Conservation (phyloP, 2,888 invertebrate genomes). For the Erebia aethiops region DNA sequence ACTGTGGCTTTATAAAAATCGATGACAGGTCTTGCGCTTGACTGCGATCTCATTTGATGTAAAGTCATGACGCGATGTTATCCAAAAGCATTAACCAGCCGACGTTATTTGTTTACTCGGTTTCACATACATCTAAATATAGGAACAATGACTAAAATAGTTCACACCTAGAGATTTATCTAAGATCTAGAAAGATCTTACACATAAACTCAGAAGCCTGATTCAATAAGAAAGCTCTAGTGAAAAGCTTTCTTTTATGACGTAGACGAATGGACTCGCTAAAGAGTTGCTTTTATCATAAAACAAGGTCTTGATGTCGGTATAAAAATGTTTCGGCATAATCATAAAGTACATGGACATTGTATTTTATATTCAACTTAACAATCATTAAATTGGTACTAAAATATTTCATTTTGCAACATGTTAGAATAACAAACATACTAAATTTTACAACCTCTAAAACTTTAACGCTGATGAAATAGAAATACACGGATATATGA, state of each 20-base stretch:
- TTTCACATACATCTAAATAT: too few species aligned
- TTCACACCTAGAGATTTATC: not conserved
- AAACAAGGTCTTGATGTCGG: not conserved
- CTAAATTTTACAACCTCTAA: constrained; percentile 3
- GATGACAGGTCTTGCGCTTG: not conserved
- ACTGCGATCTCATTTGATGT: not conserved
- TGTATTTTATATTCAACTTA: too few species aligned
- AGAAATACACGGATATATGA: not conserved
- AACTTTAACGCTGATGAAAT: not conserved
- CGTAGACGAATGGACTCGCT: not conserved
- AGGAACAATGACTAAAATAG: too few species aligned
- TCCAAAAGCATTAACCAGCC: too few species aligned
- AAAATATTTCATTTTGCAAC: constrained; percentile 8
- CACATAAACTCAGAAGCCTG: not conserved
- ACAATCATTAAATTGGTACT: too few species aligned
- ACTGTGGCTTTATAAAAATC: not conserved
- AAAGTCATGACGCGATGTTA: not conserved
- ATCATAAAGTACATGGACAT: not conserved
- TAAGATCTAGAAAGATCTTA: not conserved
- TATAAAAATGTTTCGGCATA: not conserved
- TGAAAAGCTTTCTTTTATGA: not conserved
- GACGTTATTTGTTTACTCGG: too few species aligned
- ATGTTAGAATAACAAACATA: constrained; percentile 2
- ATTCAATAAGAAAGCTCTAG: not conserved
- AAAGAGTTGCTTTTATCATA: not conserved